Evolutionary conservation across 1,140 invertebrate genomes (phyloP).

Genomic region (Aphidius ervi): DNA sequence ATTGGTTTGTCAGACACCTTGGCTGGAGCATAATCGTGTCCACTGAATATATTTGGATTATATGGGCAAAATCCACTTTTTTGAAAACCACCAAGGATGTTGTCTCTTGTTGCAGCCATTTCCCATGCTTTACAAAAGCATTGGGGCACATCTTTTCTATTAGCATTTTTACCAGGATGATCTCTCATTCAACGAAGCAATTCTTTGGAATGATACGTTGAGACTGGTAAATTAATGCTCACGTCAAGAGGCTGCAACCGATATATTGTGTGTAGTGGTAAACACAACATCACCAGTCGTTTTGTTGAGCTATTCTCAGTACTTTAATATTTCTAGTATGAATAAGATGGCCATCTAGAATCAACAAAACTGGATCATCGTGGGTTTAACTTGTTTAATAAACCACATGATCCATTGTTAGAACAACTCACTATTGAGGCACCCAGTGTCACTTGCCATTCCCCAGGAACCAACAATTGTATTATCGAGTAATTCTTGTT

Average conservation of each 20-base stretch:
- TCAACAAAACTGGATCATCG: conserved; percentile 33
- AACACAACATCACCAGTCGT: conserved; percentile 34
- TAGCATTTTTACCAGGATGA: conserved; percentile 31
- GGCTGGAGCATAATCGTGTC: conserved; percentile 27
- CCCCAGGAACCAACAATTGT: conserved; percentile 20
- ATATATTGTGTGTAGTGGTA: conserved; percentile 28
- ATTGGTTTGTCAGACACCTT: conserved; percentile 7
- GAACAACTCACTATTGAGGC: conserved; percentile 31
- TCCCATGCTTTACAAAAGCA: conserved; percentile 37
- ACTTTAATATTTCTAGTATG: conserved; percentile 29
- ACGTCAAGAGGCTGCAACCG: conserved; percentile 41
- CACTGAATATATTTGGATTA: conserved; percentile 40
- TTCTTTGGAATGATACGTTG: conserved; percentile 33
- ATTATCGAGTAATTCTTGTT: conserved; percentile 26
- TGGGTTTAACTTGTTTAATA: conserved; percentile 31
- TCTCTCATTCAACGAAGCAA: conserved; percentile 28
- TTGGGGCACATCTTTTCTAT: conserved; percentile 29
- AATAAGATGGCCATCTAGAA: conserved; percentile 37
- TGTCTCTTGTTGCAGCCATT: conserved; percentile 38
- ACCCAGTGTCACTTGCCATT: conserved; percentile 25
- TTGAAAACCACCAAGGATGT: conserved; percentile 38
- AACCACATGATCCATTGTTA: conserved; percentile 32
- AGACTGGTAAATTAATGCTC: conserved; percentile 38
- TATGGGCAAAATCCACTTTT: conserved; percentile 39
- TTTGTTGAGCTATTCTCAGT: conserved; percentile 29